These are phyloP conservation scores for Labeo rohita DNA, from an alignment of 2,113 vertebrate species.

Conservation along the genomic window DNA sequence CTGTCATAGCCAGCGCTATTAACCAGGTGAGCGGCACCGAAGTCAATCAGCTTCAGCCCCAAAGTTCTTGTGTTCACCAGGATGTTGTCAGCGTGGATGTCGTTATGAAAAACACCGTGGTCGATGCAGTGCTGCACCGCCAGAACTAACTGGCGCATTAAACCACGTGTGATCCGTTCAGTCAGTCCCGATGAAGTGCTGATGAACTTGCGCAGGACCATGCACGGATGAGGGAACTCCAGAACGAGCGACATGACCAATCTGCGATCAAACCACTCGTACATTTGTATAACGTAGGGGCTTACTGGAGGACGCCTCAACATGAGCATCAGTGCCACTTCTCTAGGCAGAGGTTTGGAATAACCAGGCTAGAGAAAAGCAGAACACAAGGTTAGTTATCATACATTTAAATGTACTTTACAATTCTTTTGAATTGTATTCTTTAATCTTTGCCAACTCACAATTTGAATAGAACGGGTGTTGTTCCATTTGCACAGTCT, in stretches of 20 bases:
- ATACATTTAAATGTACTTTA: too few relatives aligned
- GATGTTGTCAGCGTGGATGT: background rate
- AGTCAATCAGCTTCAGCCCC: background rate
- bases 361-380: background rate
- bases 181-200: background rate
- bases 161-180: background rate
- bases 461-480: too few relatives aligned
- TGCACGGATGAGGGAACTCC: background rate
- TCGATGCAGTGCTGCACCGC: background rate
- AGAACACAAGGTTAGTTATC: background rate
- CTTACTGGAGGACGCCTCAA: background rate
- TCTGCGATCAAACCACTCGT: background rate
- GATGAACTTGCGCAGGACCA: background rate
- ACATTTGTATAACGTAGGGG: background rate
- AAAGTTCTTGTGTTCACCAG: background rate
- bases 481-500: too few relatives aligned
- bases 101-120: background rate
- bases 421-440: too few relatives aligned
- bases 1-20: background rate
- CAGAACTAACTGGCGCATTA: background rate
- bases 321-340: background rate
- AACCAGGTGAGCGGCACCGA: background rate
- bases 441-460: too few relatives aligned
- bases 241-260: background rate
- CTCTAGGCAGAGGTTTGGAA: background rate